phyloP scores from a whole-genome alignment of 2,888 invertebrate species.

The Hirtodrosophila histrioides region DNA sequence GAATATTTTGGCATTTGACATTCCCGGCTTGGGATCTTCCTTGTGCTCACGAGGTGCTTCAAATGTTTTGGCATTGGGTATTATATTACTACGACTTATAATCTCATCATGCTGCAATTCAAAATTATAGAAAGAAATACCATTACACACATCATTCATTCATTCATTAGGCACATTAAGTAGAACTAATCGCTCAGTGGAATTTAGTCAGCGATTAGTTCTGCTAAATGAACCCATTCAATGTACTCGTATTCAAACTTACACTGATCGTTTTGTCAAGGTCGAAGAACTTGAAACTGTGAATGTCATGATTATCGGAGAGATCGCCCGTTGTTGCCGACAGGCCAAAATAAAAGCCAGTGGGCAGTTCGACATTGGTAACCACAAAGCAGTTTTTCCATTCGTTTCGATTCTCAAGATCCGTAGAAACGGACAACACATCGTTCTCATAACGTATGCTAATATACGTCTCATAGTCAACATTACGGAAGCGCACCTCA shows the following conservation, averaged over 20 bases:
- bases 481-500: slow-evolving; percentile 97
- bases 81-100: slow-evolving; percentile 90
- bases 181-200: too few species aligned
- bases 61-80: slow-evolving; percentile 94
- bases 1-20: slow-evolving; percentile 96
- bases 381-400: slow-evolving; percentile 98
- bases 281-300: slow-evolving; percentile 96
- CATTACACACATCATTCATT: neutral
- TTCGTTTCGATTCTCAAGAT: slow-evolving; percentile 94
- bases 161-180: neutral
- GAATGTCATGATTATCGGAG: slow-evolving; percentile 97
- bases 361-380: slow-evolving; percentile 94
- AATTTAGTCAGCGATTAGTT: too few species aligned
- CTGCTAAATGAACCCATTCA: too few species aligned
- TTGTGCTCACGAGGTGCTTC: slow-evolving; percentile 96
- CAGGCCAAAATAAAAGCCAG: slow-evolving; percentile 97
- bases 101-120: slow-evolving; percentile 78
- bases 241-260: slow-evolving; percentile 25
- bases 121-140: neutral
- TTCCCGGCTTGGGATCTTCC: slow-evolving; percentile 93
- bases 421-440: slow-evolving; percentile 94
- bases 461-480: slow-evolving; percentile 94
- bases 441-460: slow-evolving; percentile 96
- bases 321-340: slow-evolving; percentile 98
- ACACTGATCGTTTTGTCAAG: slow-evolving; percentile 90